These are phyloP conservation scores for Agrypnus murinus DNA, from an alignment of 2,888 invertebrate species.

Conservation along the genomic window DNA sequence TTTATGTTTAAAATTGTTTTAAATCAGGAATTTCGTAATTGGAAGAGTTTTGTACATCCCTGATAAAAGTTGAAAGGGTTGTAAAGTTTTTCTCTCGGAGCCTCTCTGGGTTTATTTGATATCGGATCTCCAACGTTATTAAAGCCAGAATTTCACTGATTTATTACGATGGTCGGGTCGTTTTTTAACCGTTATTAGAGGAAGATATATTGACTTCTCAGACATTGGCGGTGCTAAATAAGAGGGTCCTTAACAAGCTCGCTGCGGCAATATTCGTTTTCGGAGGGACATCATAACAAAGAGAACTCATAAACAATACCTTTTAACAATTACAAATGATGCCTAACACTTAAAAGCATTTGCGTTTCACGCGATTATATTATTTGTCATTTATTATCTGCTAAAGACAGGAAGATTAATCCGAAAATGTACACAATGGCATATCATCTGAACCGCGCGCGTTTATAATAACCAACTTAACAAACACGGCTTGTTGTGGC, in stretches of 20 bases:
- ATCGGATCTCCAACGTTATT: slow-evolving; percentile 34
- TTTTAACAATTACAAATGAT: slow-evolving; percentile 37
- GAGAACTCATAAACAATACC: slow-evolving; percentile 35
- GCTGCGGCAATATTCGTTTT: slow-evolving; percentile 4
- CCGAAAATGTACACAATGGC: slow-evolving; percentile 39
- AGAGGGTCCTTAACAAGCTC: slow-evolving; percentile 28
- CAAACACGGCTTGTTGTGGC: slow-evolving; percentile 40
- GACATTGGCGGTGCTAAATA: slow-evolving; percentile 32
- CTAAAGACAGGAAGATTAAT: slow-evolving; percentile 51
- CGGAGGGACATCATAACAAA: slow-evolving; percentile 27
- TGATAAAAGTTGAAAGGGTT: slow-evolving; percentile 27
- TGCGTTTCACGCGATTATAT: slow-evolving; percentile 47
- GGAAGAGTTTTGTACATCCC: slow-evolving; percentile 17
- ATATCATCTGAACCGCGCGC: slow-evolving; percentile 34
- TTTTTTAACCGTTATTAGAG: slow-evolving; percentile 38
- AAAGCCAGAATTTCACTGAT: slow-evolving; percentile 40
- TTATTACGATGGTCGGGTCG: slow-evolving; percentile 34
- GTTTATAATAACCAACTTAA: slow-evolving; percentile 42
- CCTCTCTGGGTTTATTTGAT: slow-evolving; percentile 28
- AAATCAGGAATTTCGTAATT: too few relatives aligned
- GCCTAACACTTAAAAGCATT: slow-evolving; percentile 39
- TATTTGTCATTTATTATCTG: slow-evolving; percentile 55
- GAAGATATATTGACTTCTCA: slow-evolving; percentile 37
- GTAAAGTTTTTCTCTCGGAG: slow-evolving; percentile 35
- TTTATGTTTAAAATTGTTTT: too few relatives aligned